Evolutionary conservation across 2,888 invertebrate species (phyloP).

Genomic region (Polymixis lichenea): DNA sequence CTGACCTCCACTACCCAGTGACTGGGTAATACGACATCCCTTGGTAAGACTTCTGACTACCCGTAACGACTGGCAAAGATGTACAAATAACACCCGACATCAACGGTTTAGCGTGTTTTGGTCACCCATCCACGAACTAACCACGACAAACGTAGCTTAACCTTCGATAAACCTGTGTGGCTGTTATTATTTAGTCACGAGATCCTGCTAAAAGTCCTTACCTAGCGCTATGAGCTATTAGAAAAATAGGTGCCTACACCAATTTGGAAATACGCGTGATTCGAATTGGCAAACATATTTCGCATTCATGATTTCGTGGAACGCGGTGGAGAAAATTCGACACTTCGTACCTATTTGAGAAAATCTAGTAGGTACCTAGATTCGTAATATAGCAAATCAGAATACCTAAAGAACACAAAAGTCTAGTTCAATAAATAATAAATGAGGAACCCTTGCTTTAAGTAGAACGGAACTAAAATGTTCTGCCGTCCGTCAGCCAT

Average conservation of each 20-base stretch:
- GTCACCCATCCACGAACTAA: no score
- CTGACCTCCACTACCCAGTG: no score
- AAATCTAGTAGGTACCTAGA: neutral
- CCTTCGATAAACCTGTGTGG: no score
- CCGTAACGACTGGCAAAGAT: no score
- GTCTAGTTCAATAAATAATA: neutral
- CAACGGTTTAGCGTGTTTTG: no score
- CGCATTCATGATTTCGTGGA: neutral
- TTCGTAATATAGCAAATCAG: neutral
- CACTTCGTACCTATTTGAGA: neutral
- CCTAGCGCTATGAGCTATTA: neutral
- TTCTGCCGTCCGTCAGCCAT: constrained; percentile 10
- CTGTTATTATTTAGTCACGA: no score
- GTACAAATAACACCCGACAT: no score
- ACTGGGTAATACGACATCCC: no score
- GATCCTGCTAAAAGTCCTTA: neutral
- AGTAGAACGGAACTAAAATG: constrained; percentile 19
- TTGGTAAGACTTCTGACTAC: no score
- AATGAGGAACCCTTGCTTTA: neutral
- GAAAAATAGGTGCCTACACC: neutral
- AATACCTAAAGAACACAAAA: neutral
- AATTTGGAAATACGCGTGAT: neutral
- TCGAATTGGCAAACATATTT: neutral
- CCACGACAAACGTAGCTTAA: no score
- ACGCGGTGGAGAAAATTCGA: neutral